phyloP scores from a whole-genome alignment of 2,888 invertebrate species.

The Himalopsyche tibetana region DNA sequence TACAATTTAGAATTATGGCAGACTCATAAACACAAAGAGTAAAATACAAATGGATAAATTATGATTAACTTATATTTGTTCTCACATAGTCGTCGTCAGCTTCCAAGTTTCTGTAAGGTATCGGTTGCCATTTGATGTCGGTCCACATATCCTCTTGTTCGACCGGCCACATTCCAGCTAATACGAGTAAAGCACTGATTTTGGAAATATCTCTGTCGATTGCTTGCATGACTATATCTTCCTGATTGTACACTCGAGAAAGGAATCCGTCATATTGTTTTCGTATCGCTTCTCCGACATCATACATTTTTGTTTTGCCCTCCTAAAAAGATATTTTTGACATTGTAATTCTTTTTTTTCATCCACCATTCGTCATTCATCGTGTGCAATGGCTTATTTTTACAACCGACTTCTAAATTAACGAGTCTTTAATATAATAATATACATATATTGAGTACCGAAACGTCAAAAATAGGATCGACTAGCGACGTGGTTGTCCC shows the following conservation, averaged over 20 bases:
- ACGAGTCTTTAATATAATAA: too few species aligned
- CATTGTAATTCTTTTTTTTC: too few species aligned
- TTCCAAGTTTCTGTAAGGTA: slow-evolving; percentile 77
- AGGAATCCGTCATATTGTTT: slow-evolving; percentile 76
- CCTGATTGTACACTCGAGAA: slow-evolving; percentile 73
- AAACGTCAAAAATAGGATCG: too few species aligned
- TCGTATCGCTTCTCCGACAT: slow-evolving; percentile 78
- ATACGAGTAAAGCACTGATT: slow-evolving; percentile 83
- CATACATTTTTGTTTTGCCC: slow-evolving; percentile 77
- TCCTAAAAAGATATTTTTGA: slow-evolving; percentile 71
- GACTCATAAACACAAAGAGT: too few species aligned
- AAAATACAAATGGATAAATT: background rate
- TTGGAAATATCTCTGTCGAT: slow-evolving; percentile 86
- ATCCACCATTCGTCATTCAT: too few species aligned
- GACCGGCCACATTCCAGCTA: slow-evolving; percentile 84
- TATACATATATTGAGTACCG: too few species aligned
- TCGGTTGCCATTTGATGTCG: slow-evolving; percentile 78
- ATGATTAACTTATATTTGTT: background rate
- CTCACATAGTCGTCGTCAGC: slow-evolving; percentile 73
- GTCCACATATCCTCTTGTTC: slow-evolving; percentile 75
- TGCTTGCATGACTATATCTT: slow-evolving; percentile 76
- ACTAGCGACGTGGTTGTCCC: too few species aligned
- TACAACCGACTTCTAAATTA: too few species aligned
- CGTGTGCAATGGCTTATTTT: too few species aligned
- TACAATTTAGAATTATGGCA: too few species aligned